These are phyloP conservation scores for Oreochromis mossambicus DNA, from an alignment of 2,797 vertebrate genomes.

Conservation along the genomic window DNA sequence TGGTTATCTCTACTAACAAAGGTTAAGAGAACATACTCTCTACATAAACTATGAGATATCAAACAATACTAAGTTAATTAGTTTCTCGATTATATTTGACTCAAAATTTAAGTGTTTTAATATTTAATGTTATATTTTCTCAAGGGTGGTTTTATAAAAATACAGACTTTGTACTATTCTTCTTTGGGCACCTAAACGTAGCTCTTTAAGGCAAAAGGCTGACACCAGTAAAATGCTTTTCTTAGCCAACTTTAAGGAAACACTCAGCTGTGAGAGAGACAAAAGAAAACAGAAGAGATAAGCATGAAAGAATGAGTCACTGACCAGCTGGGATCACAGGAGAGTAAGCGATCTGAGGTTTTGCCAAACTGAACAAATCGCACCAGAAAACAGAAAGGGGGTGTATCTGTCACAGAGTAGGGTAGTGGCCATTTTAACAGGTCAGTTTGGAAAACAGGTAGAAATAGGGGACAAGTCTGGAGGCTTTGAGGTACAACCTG, in stretches of 20 bases:
- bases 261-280: background rate
- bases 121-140: background rate
- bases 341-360: constrained; percentile 9
- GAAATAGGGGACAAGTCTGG: constrained; percentile 15
- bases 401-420: background rate
- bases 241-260: background rate
- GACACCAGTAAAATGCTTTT: background rate
- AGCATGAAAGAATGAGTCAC: background rate
- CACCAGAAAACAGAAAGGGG: background rate
- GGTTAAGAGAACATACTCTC: background rate
- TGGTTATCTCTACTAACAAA: background rate
- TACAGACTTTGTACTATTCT: background rate
- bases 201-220: background rate
- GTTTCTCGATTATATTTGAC: background rate
- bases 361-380: constrained; percentile 35
- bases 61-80: background rate
- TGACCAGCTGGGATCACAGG: background rate
- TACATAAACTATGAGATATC: background rate
- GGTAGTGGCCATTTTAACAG: background rate
- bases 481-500: background rate
- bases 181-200: background rate
- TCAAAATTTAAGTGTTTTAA: background rate
- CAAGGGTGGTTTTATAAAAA: background rate
- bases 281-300: constrained; percentile 10
- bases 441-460: constrained; percentile 1